A percentile compares a stretch with the other conserved stretches of the same genome.
Evolutionary conservation across 2,797 vertebrate species (phyloP).

Genomic region (Platyrinchus mystaceus): DNA sequence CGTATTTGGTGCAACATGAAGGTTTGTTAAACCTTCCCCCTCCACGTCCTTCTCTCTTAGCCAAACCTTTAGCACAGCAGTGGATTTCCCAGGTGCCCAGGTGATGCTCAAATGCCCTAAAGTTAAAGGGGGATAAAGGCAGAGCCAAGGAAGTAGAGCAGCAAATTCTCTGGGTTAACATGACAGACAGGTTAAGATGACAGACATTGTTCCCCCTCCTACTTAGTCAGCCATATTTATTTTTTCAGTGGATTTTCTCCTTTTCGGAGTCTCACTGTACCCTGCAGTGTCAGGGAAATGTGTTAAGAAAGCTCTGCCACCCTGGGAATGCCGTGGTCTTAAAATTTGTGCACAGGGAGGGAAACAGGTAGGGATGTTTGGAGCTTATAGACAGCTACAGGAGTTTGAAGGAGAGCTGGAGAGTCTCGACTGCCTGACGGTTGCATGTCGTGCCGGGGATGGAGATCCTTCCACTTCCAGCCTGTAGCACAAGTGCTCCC

Average conservation of each 20-base stretch:
- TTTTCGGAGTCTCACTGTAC: not conserved
- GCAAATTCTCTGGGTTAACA: not conserved
- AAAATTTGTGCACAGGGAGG: not conserved
- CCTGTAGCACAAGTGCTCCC: not conserved
- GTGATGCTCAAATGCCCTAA: not conserved
- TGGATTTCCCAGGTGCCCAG: not conserved
- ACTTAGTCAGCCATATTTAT: conserved; percentile 3
- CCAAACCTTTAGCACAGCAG: not conserved
- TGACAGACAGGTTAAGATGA: not conserved
- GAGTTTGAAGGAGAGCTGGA: not conserved
- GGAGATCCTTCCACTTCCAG: not conserved
- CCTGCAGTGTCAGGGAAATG: not conserved
- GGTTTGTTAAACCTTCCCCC: not conserved
- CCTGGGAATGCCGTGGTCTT: not conserved
- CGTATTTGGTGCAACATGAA: not conserved
- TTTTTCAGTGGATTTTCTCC: conserved; percentile 17
- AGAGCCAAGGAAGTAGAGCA: not conserved
- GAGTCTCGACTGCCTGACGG: not conserved
- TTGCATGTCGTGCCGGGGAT: fast-evolving
- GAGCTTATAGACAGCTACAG: not conserved
- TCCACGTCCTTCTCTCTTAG: not conserved
- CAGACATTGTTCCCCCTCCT: not conserved
- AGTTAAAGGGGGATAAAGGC: not conserved
- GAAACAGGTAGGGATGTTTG: not conserved
- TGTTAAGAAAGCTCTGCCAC: not conserved